Percentiles rank a stretch among this genome's conserved stretches.
These are phyloP conservation scores for Adoxophyes honmai DNA, from an alignment of 1,140 invertebrate species.

Conservation along the genomic window DNA sequence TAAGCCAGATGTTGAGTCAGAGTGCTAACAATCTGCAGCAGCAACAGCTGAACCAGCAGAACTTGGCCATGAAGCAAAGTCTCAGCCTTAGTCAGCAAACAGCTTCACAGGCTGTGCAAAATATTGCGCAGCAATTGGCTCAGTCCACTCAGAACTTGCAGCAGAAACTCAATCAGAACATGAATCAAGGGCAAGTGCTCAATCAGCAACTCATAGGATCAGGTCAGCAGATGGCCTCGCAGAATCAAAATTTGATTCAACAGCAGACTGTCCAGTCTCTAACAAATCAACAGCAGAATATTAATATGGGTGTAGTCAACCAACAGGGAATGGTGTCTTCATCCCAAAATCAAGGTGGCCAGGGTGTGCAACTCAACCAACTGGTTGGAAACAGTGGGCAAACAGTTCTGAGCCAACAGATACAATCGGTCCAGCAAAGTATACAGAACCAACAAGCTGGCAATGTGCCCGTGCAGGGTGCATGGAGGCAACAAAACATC, in stretches of 20 bases:
- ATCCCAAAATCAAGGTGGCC: constrained; percentile 47
- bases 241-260: constrained; percentile 59
- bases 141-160: constrained; percentile 68
- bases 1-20: constrained; percentile 69
- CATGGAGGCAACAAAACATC: constrained; percentile 76
- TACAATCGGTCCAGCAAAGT: constrained; percentile 60
- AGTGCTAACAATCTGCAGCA: constrained; percentile 69
- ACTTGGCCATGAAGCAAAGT: constrained; percentile 62
- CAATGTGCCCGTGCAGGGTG: constrained; percentile 61
- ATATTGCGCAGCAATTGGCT: constrained; percentile 68
- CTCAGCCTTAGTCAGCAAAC: constrained; percentile 63
- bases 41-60: constrained; percentile 60
- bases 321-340: constrained; percentile 58
- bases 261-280: constrained; percentile 65
- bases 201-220: constrained; percentile 57
- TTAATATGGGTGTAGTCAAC: constrained; percentile 64
- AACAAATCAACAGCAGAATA: constrained; percentile 62
- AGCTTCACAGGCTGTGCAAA: constrained; percentile 59
- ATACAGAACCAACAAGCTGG: constrained; percentile 55
- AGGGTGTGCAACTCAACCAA: constrained; percentile 55
- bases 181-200: constrained; percentile 55
- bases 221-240: constrained; percentile 50
- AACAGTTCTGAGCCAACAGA: constrained; percentile 61
- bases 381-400: constrained; percentile 53
- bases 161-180: constrained; percentile 58